Evolutionary conservation across 2,888 invertebrate species (phyloP), one percentile per base, ranked within the genome.

Genomic region (Cheilosia variabilis): DNA sequence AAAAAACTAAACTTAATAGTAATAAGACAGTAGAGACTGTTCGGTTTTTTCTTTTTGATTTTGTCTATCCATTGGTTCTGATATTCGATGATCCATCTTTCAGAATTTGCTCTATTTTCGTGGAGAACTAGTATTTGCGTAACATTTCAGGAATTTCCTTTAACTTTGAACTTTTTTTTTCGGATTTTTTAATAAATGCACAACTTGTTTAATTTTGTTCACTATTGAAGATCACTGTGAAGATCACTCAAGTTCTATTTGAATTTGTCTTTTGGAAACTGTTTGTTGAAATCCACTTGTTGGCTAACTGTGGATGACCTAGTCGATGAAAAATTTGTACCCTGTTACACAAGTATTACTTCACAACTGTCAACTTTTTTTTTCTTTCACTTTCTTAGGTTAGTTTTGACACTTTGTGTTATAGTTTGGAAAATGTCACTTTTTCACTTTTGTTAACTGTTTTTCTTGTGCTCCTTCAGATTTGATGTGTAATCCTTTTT

Each of bases 311-410:
- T 5, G 31, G 37, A 52, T 52, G 58, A 37, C 58, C 50, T 60
- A 15, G 31, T 34, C 6, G 31, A 45, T 47, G 31, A 60, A 52
- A 52, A 63, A 34, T 9, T 13, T 34, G 19, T 73, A 55, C 43
- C 69, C 73, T 58, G 60, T 79, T 84, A 84, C 79, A 84, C 84
- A 84, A 84, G 69, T 75, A 71, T 73, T 79, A 75, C 79, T 79
- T 84, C 84, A 84, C 80, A 71, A 71, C 15, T 58, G 63, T 68
- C 52, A 77, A 62, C 6, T 19, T 27, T 37, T 52, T 47, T 68
- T 24, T 53, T 53, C 65, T 71, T 41, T 22, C 75, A 81, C 80
- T 82, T 81, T 71, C 34, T 69, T 19, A 66, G 47, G 27, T 76
- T 81, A 75, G 47, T 57, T 76, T 76, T 34, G 52, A 10, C 76